Percentiles rank a stretch among this genome's conserved stretches.
Conservation (phyloP, 2,797 vertebrate genomes). For the Fistularia tabacaria region DNA sequence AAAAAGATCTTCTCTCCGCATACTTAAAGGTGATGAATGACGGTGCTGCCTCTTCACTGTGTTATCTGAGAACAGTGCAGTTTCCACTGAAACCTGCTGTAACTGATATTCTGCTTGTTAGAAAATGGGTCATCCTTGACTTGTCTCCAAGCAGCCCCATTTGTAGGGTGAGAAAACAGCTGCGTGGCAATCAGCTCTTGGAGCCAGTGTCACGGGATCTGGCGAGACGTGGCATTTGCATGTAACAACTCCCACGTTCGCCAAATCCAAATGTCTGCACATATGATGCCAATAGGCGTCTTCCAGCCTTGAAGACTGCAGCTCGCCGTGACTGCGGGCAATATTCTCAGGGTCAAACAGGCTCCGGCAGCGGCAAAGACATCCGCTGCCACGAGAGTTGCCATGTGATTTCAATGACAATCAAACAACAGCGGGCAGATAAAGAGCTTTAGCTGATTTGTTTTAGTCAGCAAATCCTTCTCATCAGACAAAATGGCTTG, state of each 20-base stretch:
- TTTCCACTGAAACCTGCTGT: neutral
- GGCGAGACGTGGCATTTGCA: neutral
- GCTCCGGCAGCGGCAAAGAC: slow-evolving; percentile 9
- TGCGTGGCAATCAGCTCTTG: neutral
- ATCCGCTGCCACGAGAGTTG: slow-evolving; percentile 30
- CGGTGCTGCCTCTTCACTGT: neutral
- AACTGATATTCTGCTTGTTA: slow-evolving; percentile 7
- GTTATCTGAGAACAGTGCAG: slow-evolving; percentile 3
- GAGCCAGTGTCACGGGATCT: neutral
- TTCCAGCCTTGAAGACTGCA: too few relatives aligned
- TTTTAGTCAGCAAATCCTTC: slow-evolving; percentile 61
- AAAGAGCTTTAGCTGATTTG: slow-evolving; percentile 62
- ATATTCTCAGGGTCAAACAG: slow-evolving; percentile 4
- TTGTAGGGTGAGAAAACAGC: slow-evolving; percentile 5
- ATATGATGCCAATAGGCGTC: too few relatives aligned
- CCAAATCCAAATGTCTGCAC: neutral
- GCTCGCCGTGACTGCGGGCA: neutral
- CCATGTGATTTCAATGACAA: slow-evolving; percentile 64
- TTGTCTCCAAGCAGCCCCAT: slow-evolving; percentile 18
- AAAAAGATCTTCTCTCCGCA: neutral
- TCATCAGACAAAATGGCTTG: slow-evolving; percentile 58
- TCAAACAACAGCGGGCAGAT: slow-evolving; percentile 57
- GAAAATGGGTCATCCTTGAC: slow-evolving; percentile 22
- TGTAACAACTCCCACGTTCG: neutral
- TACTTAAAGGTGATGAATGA: neutral